Evolutionary conservation across 1,140 invertebrate genomes (phyloP).

Genomic region (Ceratina calcarata): DNA sequence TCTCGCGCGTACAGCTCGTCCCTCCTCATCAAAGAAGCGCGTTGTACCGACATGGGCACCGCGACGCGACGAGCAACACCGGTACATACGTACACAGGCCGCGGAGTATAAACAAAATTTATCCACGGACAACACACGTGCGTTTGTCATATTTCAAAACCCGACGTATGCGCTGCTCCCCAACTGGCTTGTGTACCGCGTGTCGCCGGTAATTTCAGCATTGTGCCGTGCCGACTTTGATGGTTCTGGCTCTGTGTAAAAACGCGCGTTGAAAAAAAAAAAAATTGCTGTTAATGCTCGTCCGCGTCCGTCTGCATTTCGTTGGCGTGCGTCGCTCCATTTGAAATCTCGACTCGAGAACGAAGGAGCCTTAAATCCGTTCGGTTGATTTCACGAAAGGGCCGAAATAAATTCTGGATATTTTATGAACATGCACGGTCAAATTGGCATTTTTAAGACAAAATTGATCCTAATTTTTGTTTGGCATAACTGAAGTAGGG

Average conservation of each 20-base stretch:
- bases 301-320: slow-evolving; percentile 38
- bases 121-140: slow-evolving; percentile 65
- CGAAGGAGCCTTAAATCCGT: not conserved
- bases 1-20: slow-evolving; percentile 65
- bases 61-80: slow-evolving; percentile 49
- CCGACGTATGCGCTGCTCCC: slow-evolving; percentile 17
- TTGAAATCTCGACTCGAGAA: slow-evolving; percentile 47
- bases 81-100: slow-evolving; percentile 36
- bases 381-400: too few relatives aligned
- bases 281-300: slow-evolving; percentile 56
- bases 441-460: too few relatives aligned
- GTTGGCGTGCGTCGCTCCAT: slow-evolving; percentile 39
- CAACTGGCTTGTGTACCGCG: not conserved
- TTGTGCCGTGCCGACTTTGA: slow-evolving; percentile 55
- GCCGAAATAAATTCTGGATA: not conserved
- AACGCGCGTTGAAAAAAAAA: slow-evolving; percentile 40
- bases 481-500: too few relatives aligned
- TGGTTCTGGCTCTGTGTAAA: slow-evolving; percentile 46
- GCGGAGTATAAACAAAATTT: slow-evolving; percentile 67
- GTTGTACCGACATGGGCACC: slow-evolving; percentile 54
- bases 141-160: slow-evolving; percentile 69
- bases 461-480: too few relatives aligned
- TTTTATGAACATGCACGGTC: too few relatives aligned
- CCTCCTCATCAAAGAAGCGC: slow-evolving; percentile 70
- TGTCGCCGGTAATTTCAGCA: slow-evolving; percentile 60